These are phyloP conservation scores for Cheirogaleus major DNA, from an alignment of 2,797 vertebrate genomes.

Conservation along the genomic window DNA sequence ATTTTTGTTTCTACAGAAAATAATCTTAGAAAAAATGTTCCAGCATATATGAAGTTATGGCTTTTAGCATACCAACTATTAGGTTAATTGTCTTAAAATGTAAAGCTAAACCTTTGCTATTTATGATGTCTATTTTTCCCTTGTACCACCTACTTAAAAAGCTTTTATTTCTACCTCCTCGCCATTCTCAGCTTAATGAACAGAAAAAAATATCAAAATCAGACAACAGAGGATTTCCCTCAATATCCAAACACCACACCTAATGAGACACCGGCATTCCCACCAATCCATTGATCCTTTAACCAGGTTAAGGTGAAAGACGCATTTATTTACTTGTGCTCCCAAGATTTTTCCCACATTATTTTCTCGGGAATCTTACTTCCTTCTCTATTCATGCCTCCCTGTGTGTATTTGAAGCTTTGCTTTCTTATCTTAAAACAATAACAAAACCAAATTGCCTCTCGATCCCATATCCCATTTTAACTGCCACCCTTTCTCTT, in stretches of 20 bases:
- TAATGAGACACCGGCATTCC: neutral
- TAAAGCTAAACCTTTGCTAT: neutral
- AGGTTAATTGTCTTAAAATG: neutral
- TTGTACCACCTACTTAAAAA: neutral
- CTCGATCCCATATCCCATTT: neutral
- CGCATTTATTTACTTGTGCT: neutral
- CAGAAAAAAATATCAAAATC: neutral
- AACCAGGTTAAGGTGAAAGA: neutral
- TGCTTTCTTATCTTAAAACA: neutral
- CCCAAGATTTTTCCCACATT: neutral
- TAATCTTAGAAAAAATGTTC: neutral
- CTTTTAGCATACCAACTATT: neutral
- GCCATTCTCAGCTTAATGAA: neutral
- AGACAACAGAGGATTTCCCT: neutral
- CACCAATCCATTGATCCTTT: neutral
- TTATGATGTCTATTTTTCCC: neutral
- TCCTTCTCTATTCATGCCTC: neutral
- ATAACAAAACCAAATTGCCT: neutral
- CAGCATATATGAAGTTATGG: neutral
- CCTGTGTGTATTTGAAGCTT: neutral
- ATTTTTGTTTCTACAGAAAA: slow-evolving; percentile 32
- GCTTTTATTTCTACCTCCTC: neutral
- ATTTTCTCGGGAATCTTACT: neutral
- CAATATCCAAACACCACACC: neutral
- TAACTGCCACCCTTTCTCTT: neutral